Evolutionary conservation across 2,888 invertebrate genomes (phyloP), one percentile per base, ranked within the genome.

Genomic region (Orthosia gothica): DNA sequence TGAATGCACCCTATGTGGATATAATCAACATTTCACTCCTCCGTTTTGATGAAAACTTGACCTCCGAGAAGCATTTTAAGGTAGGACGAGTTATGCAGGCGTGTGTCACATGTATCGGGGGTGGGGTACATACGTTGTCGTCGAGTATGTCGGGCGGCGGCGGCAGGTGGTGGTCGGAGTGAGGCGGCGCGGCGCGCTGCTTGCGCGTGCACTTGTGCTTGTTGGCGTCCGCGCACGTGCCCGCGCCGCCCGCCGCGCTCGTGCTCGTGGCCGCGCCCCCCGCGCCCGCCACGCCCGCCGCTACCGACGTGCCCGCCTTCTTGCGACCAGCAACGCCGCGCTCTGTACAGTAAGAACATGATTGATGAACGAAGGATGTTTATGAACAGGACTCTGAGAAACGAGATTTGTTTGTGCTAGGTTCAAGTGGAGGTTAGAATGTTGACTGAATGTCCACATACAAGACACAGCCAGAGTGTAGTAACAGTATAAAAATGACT

Each of bases 131-230:
- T 90, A 94, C 95, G 89, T 92, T 93, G 71, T 96, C 93, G 89
- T 94, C 94, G 55, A 93, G 92, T 84, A 95, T 95, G 88, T 96
- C 96, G 4, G 94, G 95, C 94, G 95, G 96, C 89, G 95, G 96
- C 89, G 95, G 96, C 89, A 95, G 93, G 93, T 96, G 94, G 92
- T 96, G 94, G 94, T 96, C 96, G 88, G 94, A 91, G 90, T 93
- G 93, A 13, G 94, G 92, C 75, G 95, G 93, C 83, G 94, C 93
- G 81, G 90, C 88, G 78, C 95, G 94, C 86, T 94, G 94, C 88
- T 96, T 96, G 88, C 96, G 95, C 85, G 95, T 87, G 89, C 96
- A 92, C 92, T 97, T 95, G 93, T 95, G 95, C 91, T 94, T 84
- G 73, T 50, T 70, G 74, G 76, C 81, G 52, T 89, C 86, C 68